Conservation (phyloP, 2,888 invertebrate species). For the Orthosia incerta region DNA sequence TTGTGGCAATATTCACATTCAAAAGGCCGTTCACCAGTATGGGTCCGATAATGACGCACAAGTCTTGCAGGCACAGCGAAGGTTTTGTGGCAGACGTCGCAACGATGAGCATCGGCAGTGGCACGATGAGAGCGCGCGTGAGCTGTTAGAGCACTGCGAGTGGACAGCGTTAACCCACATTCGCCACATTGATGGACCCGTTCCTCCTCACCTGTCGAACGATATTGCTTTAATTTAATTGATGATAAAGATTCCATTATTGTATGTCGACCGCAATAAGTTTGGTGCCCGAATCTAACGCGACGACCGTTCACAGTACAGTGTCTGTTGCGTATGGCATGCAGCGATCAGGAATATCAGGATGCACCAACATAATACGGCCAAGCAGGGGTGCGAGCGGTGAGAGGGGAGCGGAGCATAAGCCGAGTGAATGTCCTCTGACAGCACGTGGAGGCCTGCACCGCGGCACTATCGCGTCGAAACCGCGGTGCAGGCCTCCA, state of each 20-base stretch:
- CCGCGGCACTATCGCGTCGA: slow-evolving; percentile 76
- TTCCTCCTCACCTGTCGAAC: slow-evolving; percentile 89
- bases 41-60: slow-evolving; percentile 96
- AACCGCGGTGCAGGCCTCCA: slow-evolving; percentile 89
- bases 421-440: slow-evolving; percentile 82
- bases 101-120: slow-evolving; percentile 94
- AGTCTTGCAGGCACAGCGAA: slow-evolving; percentile 97
- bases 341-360: slow-evolving; percentile 88
- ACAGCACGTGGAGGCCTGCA: slow-evolving; percentile 89
- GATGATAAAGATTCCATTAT: slow-evolving; percentile 74
- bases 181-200: slow-evolving; percentile 92
- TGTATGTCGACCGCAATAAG: slow-evolving; percentile 55
- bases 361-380: slow-evolving; percentile 85
- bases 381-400: slow-evolving; percentile 77
- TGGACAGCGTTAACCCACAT: slow-evolving; percentile 94
- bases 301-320: slow-evolving; percentile 85
- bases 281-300: slow-evolving; percentile 66
- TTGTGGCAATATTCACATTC: slow-evolving; percentile 98
- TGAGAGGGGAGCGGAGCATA: slow-evolving; percentile 75
- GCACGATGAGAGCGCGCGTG: slow-evolving; percentile 90
- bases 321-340: slow-evolving; percentile 87
- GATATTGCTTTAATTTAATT: slow-evolving; percentile 77
- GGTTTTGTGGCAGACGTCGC: slow-evolving; percentile 97
- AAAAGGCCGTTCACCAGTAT: slow-evolving; percentile 97
- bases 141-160: slow-evolving; percentile 94